Evolutionary conservation across 2,888 invertebrate genomes (phyloP).

Genomic region (Ochlodes sylvanus): DNA sequence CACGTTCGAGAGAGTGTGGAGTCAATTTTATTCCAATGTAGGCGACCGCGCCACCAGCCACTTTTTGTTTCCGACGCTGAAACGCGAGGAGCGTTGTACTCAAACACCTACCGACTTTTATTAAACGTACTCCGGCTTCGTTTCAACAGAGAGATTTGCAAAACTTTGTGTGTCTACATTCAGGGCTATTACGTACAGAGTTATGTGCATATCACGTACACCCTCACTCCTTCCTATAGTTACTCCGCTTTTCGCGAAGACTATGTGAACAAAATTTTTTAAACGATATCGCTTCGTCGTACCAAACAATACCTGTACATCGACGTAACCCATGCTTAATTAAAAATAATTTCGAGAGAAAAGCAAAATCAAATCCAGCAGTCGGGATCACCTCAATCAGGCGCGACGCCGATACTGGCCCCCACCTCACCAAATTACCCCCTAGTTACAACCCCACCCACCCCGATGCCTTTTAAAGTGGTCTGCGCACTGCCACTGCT

Average conservation of each 20-base stretch:
- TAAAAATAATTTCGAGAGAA: slow-evolving; percentile 65
- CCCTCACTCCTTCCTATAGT: no score
- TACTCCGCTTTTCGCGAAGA: not conserved
- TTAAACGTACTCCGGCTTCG: slow-evolving; percentile 67
- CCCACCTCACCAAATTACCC: slow-evolving; percentile 83
- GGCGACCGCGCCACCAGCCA: slow-evolving; percentile 81
- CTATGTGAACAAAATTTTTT: not conserved
- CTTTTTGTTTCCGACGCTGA: slow-evolving; percentile 83
- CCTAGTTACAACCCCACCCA: slow-evolving; percentile 80
- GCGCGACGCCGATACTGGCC: slow-evolving; percentile 81
- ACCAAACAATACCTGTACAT: slow-evolving; percentile 3
- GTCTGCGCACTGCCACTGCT: slow-evolving; percentile 82
- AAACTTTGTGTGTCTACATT: slow-evolving; percentile 40
- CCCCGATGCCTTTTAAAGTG: slow-evolving; percentile 83
- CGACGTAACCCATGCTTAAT: slow-evolving; percentile 55
- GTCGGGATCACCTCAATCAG: slow-evolving; percentile 83
- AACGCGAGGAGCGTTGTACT: slow-evolving; percentile 81
- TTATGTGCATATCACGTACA: slow-evolving; percentile 2
- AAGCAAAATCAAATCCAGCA: slow-evolving; percentile 73
- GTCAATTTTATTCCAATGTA: slow-evolving; percentile 85
- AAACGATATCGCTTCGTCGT: not conserved
- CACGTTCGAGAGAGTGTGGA: slow-evolving; percentile 84
- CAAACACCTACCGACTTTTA: slow-evolving; percentile 83
- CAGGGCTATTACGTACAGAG: slow-evolving; percentile 12
- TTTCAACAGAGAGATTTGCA: slow-evolving; percentile 49